Conservation (phyloP, 2,888 invertebrate species). For the Stenolophus ochropezus region DNA sequence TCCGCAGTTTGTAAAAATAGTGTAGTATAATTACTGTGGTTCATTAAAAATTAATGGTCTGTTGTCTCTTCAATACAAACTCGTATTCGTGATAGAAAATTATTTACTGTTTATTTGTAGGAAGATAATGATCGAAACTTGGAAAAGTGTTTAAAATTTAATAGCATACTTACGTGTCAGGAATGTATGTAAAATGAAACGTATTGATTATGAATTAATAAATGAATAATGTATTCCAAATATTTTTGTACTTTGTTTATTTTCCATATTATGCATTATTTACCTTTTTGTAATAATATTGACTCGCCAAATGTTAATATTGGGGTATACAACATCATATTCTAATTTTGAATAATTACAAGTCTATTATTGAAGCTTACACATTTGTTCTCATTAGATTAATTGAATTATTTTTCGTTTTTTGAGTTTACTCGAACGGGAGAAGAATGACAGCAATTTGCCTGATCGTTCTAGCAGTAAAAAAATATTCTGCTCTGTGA, state of each 20-base stretch:
- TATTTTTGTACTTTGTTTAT: neutral
- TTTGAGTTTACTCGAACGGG: too few relatives aligned
- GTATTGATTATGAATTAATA: constrained; percentile 21
- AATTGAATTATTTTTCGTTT: too few relatives aligned
- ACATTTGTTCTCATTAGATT: too few relatives aligned
- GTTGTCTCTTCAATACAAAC: neutral
- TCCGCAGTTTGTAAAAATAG: neutral
- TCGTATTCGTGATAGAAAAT: neutral
- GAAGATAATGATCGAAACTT: neutral
- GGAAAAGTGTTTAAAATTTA: neutral
- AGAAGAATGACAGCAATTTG: too few relatives aligned
- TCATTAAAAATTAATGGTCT: neutral
- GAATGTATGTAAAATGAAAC: neutral
- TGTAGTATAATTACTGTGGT: neutral
- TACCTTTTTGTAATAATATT: too few relatives aligned
- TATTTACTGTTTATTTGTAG: neutral
- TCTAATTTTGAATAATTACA: too few relatives aligned
- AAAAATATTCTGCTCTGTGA: too few relatives aligned
- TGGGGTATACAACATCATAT: too few relatives aligned
- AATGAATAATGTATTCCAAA: neutral
- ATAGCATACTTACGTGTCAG: neutral
- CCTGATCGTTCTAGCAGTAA: too few relatives aligned
- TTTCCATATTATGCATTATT: neutral
- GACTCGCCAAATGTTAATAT: too few relatives aligned
- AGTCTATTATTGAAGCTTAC: too few relatives aligned